phyloP scores from a whole-genome alignment of 2,797 vertebrate species.

The Tolypeutes matacus region DNA sequence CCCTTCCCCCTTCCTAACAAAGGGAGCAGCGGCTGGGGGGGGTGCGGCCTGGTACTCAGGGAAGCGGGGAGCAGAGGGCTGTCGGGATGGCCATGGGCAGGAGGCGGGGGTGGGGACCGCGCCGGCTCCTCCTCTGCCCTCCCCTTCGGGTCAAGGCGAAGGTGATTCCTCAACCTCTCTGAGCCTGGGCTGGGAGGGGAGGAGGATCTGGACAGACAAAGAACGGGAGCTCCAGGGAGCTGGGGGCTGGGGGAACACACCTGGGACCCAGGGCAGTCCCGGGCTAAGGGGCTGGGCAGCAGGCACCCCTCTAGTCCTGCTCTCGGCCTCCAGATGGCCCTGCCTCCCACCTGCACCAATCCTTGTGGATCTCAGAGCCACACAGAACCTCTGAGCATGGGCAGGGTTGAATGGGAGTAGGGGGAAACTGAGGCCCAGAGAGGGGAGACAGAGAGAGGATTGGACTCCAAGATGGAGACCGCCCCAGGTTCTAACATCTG shows the following conservation, averaged over 20 bases:
- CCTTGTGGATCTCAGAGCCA: not conserved
- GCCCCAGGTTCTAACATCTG: not conserved
- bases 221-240: slow-evolving; percentile 51
- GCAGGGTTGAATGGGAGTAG: not conserved
- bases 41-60: slow-evolving; percentile 48
- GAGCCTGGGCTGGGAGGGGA: slow-evolving; percentile 66
- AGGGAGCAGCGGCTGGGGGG: slow-evolving; percentile 69
- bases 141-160: slow-evolving; percentile 82
- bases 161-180: slow-evolving; percentile 83
- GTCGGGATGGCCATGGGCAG: slow-evolving; percentile 74
- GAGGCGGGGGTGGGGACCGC: slow-evolving; percentile 58
- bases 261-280: slow-evolving; percentile 70
- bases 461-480: slow-evolving; percentile 70
- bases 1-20: slow-evolving; percentile 84
- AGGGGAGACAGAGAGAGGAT: not conserved
- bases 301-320: slow-evolving; percentile 62
- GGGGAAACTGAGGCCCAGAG: slow-evolving; percentile 63
- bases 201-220: slow-evolving; percentile 78
- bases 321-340: not conserved
- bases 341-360: slow-evolving; percentile 22
- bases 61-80: slow-evolving; percentile 80
- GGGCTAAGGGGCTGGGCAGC: slow-evolving; percentile 15
- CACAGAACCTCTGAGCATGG: not conserved
- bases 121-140: slow-evolving; percentile 66
- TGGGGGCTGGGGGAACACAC: slow-evolving; percentile 65